phyloP scores from a whole-genome alignment of 2,113 vertebrate genomes.

The Cynoglossus semilaevis region DNA sequence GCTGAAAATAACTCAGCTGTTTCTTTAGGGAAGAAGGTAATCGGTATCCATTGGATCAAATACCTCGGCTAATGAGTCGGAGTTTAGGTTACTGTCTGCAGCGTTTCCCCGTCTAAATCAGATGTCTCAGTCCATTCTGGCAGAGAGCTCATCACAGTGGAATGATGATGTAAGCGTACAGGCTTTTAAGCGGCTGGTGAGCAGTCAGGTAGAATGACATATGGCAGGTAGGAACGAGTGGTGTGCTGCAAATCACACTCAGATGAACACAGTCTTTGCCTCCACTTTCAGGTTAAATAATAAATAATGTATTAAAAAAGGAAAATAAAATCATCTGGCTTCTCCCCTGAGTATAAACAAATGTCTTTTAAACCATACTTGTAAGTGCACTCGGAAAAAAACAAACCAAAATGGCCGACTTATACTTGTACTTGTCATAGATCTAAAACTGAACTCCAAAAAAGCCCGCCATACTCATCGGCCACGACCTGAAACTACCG shows the following conservation, averaged over 20 bases:
- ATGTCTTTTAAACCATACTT: slow-evolving; percentile 71
- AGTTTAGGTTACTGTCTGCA: slow-evolving; percentile 6
- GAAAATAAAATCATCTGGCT: slow-evolving; percentile 68
- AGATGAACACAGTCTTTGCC: slow-evolving; percentile 67
- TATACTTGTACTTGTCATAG: background rate
- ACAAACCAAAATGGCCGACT: background rate
- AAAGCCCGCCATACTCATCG: slow-evolving; percentile 24
- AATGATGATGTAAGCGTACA: slow-evolving; percentile 50
- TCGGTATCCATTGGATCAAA: background rate
- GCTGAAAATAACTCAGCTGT: background rate
- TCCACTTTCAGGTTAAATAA: slow-evolving; percentile 63
- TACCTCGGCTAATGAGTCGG: slow-evolving; percentile 8
- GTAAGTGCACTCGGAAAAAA: slow-evolving; percentile 50
- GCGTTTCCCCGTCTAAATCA: slow-evolving; percentile 15
- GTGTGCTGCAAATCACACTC: slow-evolving; percentile 59
- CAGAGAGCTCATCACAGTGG: slow-evolving; percentile 45
- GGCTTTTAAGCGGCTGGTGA: slow-evolving; percentile 60
- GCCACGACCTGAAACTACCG: slow-evolving; percentile 23
- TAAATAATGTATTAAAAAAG: slow-evolving; percentile 65
- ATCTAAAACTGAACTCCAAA: slow-evolving; percentile 21
- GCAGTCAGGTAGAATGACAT: slow-evolving; percentile 67
- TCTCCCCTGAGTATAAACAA: slow-evolving; percentile 67
- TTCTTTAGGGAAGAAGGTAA: background rate
- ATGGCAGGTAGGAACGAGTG: slow-evolving; percentile 48
- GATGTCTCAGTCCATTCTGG: slow-evolving; percentile 35